Conservation (phyloP, 1,140 invertebrate species). For the Drosophila grimshawi region DNA sequence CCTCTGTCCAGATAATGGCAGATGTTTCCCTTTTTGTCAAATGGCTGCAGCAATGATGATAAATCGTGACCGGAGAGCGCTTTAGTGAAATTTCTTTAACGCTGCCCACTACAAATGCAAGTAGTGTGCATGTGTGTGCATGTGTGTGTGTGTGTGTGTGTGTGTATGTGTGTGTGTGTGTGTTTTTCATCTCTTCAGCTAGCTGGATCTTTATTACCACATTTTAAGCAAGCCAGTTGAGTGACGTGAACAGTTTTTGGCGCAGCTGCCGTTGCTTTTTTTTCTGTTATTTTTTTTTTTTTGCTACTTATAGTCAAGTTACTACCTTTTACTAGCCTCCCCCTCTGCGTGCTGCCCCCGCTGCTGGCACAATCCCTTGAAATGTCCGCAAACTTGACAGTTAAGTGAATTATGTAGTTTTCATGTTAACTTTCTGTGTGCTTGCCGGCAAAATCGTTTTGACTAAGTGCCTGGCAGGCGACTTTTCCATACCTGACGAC, state of each 20-base stretch:
- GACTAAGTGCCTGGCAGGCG: slow-evolving; percentile 51
- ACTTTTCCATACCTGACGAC: slow-evolving; percentile 44
- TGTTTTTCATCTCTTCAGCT: slow-evolving; percentile 24
- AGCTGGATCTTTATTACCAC: slow-evolving; percentile 48
- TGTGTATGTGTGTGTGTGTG: not conserved
- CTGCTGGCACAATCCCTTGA: not conserved
- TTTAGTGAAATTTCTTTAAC: slow-evolving; percentile 64
- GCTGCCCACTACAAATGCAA: slow-evolving; percentile 32
- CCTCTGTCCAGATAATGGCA: slow-evolving; percentile 10
- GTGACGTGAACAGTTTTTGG: slow-evolving; percentile 62
- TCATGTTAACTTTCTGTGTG: slow-evolving; percentile 57
- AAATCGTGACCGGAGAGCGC: slow-evolving; percentile 72
- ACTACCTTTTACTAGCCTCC: slow-evolving; percentile 44
- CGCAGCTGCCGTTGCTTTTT: slow-evolving; percentile 38
- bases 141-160: slow-evolving; percentile 2
- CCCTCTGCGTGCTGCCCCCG: not conserved
- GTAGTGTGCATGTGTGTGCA: not conserved
- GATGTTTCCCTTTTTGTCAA: slow-evolving; percentile 76
- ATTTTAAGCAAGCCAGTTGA: slow-evolving; percentile 48
- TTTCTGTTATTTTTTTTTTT: no score
- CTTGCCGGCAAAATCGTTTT: slow-evolving; percentile 44
- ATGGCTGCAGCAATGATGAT: slow-evolving; percentile 66
- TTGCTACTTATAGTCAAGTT: slow-evolving; percentile 48
- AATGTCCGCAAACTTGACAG: slow-evolving; percentile 57
- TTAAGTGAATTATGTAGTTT: slow-evolving; percentile 79